Evolutionary conservation across 2,113 vertebrate genomes (phyloP), one percentile per base, ranked within the genome.

Genomic region (Pachycephala philippinensis): DNA sequence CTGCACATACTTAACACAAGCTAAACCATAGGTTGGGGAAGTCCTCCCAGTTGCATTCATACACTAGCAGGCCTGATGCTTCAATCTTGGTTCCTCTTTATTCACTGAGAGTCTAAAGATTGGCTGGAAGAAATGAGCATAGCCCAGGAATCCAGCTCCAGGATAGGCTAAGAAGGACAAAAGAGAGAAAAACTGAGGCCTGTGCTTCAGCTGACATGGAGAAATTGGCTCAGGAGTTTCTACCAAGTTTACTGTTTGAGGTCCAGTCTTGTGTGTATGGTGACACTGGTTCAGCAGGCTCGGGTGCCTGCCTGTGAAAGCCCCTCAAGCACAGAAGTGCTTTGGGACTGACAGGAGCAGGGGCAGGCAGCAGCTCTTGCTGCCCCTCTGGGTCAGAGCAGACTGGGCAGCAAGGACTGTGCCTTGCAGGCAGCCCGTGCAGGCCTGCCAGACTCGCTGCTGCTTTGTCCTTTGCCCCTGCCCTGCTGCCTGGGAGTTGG

Each of bases 201-300:
- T 0, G 0, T 28, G 12, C 23, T 59, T 11, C 59, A 47, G 39
- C 19, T 59, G 30, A 33, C 10, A 0, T 5, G 24, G 33, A 77
- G 45, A 64, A 88, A 31, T 31, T n/a, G 42, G 16, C 50, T 83
- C 9, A 15, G n/a, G 39, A 77, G 45, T 39, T 82, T 53, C 28
- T 82, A 6, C 21, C 0, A 1, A n/a, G 26, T 17, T 49, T 57
- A 19, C 15, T n/a, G 3, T n/a, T 68, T 11, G 49, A 54, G 14
- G 33, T 44, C 5, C 6, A 5, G 7, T 30, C 9, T 37, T 22
- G 17, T 2, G 3, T 27, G 1, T 8, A 0, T 6, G 30, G n/a
- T 2, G 2, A 15, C 9, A 1, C 7, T 0, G 0, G 14, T 40
- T 39, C 27, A 9, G n/a, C 37, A 60, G 31, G 13, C 28, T 31